Evolutionary conservation across 2,113 vertebrate species (phyloP).

Genomic region (Recurvirostra avosetta): DNA sequence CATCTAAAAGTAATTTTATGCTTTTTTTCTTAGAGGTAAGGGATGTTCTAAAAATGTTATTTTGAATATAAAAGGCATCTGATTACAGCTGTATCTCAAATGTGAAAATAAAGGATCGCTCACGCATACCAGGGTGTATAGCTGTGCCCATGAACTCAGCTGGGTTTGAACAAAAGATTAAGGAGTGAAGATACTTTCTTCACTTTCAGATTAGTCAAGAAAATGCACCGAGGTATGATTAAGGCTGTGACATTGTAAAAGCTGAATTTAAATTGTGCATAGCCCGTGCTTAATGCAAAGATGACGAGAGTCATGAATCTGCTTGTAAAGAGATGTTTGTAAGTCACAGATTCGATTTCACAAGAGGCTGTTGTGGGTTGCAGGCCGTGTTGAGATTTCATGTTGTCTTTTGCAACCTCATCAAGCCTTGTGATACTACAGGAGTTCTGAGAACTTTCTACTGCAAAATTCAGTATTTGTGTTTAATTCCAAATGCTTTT

Average conservation of each 20-base stretch:
- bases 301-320: background rate
- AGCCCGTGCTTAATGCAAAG: background rate
- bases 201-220: background rate
- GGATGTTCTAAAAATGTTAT: background rate
- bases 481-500: background rate
- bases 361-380: background rate
- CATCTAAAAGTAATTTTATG: background rate
- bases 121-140: background rate
- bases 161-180: background rate
- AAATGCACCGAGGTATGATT: background rate
- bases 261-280: background rate
- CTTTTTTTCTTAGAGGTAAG: background rate
- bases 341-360: background rate
- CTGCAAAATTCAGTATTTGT: background rate
- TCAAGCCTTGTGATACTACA: background rate
- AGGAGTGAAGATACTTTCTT: background rate
- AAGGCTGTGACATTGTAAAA: background rate
- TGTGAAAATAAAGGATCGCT: background rate
- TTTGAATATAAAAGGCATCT: background rate
- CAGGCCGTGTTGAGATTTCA: background rate
- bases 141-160: background rate
- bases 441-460: background rate
- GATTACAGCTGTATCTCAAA: background rate
- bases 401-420: background rate
- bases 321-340: background rate